Base-by-base conservation (phyloP, 30 jellyfish, hydroid and myxozoan genomes). In the Turritopsis dohrnii region DNA sequence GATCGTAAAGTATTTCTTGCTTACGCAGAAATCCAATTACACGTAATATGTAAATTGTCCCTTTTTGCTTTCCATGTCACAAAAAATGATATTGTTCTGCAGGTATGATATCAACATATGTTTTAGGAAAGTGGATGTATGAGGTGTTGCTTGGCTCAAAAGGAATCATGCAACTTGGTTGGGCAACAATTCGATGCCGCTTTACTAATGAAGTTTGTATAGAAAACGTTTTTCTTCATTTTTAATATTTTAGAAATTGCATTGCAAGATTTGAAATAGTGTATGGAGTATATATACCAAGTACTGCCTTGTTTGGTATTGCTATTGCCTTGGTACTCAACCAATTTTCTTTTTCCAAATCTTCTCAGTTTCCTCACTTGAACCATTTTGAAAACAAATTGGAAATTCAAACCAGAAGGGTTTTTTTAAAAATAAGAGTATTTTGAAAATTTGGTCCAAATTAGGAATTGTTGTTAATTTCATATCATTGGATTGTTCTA, bases 81-180 rank as follows among this genome's bases (percentile, higher is more conserved):
- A 13, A 13, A 41, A 13, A 3, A 41, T 41, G 13, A 13, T 41
- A 41, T 41, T 5, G 60, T 41, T 41, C 60, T 41, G 5, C 9
- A 13, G 60, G 13, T 41, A 13, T 41, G 13, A 41, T 41, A 41
- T 5, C 13, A 41, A 41, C 13, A 3, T 41, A 3, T 13, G 9
- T 17, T 19, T 16, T 19, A 93, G 98, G 98, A 8, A 85, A 93
- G 79, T 93, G 98, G 98, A 93, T 93, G 98, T 93, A 93, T 85
- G 98, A 93, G 74, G 98, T 93, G 21, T 87, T 93, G 18, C 90
- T 93, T 75, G 98, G 98, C 24, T 93, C 98, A 71, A 93, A 93
- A 85, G 98, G 98, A 8, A 93, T 93, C 84, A 93, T 93, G 98
- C 98, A 93, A 69, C 96, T 93, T 74, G 98, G 98, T 19, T 93